These are phyloP conservation scores for Echinarachnius parma DNA, from an alignment of 53 echinoderm and acorn worm genomes.

Conservation along the genomic window DNA sequence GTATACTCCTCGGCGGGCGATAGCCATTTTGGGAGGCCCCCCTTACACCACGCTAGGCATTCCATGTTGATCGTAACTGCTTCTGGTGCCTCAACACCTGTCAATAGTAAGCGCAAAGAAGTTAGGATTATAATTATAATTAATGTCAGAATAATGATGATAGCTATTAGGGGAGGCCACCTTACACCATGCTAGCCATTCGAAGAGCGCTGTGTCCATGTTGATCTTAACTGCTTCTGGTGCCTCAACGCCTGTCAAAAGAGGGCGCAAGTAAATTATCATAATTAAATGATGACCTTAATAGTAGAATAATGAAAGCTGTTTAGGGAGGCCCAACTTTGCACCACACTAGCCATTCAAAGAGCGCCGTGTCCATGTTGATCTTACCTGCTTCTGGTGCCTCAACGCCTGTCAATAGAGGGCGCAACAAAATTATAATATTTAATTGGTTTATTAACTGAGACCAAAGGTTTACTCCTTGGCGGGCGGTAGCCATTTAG, in stretches of 20 bases:
- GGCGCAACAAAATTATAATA: too few relatives aligned
- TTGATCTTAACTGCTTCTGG: conserved; percentile 64
- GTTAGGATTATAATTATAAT: too few relatives aligned
- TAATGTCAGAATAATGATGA: too few relatives aligned
- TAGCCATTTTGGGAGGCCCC: conserved; percentile 83
- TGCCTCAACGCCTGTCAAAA: conserved; percentile 65
- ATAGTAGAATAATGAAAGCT: too few relatives aligned
- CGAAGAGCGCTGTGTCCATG: conserved; percentile 80
- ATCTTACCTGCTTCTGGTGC: conserved; percentile 65
- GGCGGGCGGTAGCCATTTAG: conserved; percentile 81
- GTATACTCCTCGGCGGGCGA: conserved; percentile 65
- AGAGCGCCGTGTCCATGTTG: too few relatives aligned
- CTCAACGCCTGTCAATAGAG: conserved; percentile 68
- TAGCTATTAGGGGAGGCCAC: conserved; percentile 81
- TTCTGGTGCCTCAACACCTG: conserved; percentile 68
- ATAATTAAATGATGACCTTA: too few relatives aligned
- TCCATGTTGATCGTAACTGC: conserved; percentile 73
- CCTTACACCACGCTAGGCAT: conserved; percentile 96
- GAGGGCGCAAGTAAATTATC: too few relatives aligned
- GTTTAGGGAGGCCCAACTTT: conserved; percentile 76
- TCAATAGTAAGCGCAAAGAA: too few relatives aligned
- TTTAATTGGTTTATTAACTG: too few relatives aligned
- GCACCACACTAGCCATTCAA: conserved; percentile 98
- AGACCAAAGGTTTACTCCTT: conserved; percentile 74
- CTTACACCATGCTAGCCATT: conserved; percentile 98